Evolutionary conservation across 2,797 vertebrate genomes (phyloP).

Genomic region (Enoplosus armatus): DNA sequence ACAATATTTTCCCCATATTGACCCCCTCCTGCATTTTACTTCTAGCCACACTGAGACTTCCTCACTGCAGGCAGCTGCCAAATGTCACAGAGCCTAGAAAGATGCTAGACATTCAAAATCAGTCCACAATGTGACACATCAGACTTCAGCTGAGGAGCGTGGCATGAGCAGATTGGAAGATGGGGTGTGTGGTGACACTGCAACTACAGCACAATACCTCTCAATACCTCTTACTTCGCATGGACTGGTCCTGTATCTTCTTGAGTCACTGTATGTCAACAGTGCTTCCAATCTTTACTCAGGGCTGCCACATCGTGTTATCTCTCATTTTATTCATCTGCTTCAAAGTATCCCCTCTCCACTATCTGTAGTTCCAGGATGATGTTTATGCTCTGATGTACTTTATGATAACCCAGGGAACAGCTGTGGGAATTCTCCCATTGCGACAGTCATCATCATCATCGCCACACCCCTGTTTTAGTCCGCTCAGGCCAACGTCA

Average conservation of each 20-base stretch:
- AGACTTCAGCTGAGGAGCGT: slow-evolving; percentile 26
- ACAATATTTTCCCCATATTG: background rate
- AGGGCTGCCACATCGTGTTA: slow-evolving; percentile 48
- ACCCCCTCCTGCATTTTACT: slow-evolving; percentile 27
- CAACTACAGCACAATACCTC: slow-evolving; percentile 48
- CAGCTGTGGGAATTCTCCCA: slow-evolving; percentile 42
- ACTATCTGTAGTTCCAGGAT: slow-evolving; percentile 4
- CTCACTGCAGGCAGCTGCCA: slow-evolving; percentile 17
- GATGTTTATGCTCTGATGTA: slow-evolving; percentile 25
- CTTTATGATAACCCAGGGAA: slow-evolving; percentile 47
- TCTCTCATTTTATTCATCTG: slow-evolving; percentile 2
- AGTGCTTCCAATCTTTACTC: slow-evolving; percentile 61
- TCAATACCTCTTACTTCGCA: slow-evolving; percentile 16
- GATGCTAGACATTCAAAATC: slow-evolving; percentile 42
- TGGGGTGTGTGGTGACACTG: slow-evolving; percentile 23
- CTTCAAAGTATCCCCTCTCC: background rate
- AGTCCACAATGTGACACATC: slow-evolving; percentile 14
- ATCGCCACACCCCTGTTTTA: slow-evolving; percentile 26
- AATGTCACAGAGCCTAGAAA: slow-evolving; percentile 27
- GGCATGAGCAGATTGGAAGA: slow-evolving; percentile 49
- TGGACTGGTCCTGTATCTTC: slow-evolving; percentile 47
- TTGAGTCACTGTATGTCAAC: slow-evolving; percentile 40
- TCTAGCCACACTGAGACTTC: slow-evolving; percentile 1
- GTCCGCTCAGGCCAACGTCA: slow-evolving; percentile 66
- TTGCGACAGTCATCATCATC: slow-evolving; percentile 3